A percentile compares a stretch with the other conserved stretches of the same genome.
phyloP scores from a whole-genome alignment of 2,797 vertebrate genomes.

The Labeo calbasu region DNA sequence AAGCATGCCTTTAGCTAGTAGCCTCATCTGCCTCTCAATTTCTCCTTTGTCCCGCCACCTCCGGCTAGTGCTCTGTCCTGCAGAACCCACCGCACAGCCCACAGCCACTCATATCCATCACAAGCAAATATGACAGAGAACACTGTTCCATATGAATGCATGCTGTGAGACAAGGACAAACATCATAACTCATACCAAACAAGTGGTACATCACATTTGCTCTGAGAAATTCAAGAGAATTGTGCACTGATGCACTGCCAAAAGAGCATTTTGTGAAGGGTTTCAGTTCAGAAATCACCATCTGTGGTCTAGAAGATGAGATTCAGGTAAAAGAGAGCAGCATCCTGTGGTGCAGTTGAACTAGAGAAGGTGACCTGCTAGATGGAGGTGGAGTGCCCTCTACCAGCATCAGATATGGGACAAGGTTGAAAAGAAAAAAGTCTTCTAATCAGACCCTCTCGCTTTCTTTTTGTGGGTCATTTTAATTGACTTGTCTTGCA shows the following conservation, averaged over 20 bases:
- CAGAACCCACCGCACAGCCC: conserved; percentile 15
- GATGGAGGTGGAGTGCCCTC: background rate
- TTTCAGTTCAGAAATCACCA: conserved; percentile 15
- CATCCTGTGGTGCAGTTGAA: background rate
- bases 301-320: background rate
- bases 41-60: conserved; percentile 51
- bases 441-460: background rate
- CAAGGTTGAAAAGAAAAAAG: background rate
- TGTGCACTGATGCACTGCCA: background rate
- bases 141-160: conserved; percentile 17
- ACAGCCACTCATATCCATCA: conserved; percentile 16
- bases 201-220: background rate
- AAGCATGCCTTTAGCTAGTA: conserved; percentile 39
- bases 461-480: background rate
- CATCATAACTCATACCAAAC: background rate
- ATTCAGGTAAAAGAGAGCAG: background rate
- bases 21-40: conserved; percentile 48
- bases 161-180: background rate
- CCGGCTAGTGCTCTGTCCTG: conserved; percentile 28
- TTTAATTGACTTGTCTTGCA: conserved; percentile 1
- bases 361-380: conserved; percentile 18
- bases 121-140: conserved; percentile 2
- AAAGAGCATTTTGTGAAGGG: background rate
- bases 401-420: conserved; percentile 16
- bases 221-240: background rate